A percentile compares a stretch with the other conserved stretches of the same genome.
phyloP scores from a whole-genome alignment of 2,888 invertebrate genomes.

The Allygus modestus region DNA sequence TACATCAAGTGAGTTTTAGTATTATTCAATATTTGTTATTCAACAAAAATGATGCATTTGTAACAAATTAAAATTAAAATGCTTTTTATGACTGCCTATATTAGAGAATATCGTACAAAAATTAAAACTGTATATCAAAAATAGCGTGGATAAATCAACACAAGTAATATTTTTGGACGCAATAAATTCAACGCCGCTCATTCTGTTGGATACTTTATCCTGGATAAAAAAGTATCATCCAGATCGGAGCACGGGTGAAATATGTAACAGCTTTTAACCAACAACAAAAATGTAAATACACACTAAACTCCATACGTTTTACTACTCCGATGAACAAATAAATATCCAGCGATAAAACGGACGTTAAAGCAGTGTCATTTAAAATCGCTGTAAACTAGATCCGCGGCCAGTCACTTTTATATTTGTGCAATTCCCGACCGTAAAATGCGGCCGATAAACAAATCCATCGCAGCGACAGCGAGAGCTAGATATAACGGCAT shows the following conservation, averaged over 20 bases:
- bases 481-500: not conserved
- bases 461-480: slow-evolving; percentile 14
- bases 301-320: not conserved
- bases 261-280: not conserved
- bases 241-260: not conserved
- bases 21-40: no score
- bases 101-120: no score
- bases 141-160: no score
- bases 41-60: no score
- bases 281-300: not conserved
- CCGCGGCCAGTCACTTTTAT: slow-evolving; percentile 35
- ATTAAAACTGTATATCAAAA: no score
- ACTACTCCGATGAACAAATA: slow-evolving; percentile 21
- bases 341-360: slow-evolving; percentile 4
- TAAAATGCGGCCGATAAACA: slow-evolving; percentile 34
- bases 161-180: no score
- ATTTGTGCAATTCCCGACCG: slow-evolving; percentile 15
- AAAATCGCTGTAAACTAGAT: slow-evolving; percentile 27
- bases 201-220: no score
- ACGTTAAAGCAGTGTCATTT: slow-evolving; percentile 13
- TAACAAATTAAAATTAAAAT: no score
- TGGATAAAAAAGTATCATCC: no score
- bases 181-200: no score
- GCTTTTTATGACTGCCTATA: no score
- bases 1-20: no score